Conservation (phyloP, 2,797 vertebrate species). For the Enteromius thamalakanensis region DNA sequence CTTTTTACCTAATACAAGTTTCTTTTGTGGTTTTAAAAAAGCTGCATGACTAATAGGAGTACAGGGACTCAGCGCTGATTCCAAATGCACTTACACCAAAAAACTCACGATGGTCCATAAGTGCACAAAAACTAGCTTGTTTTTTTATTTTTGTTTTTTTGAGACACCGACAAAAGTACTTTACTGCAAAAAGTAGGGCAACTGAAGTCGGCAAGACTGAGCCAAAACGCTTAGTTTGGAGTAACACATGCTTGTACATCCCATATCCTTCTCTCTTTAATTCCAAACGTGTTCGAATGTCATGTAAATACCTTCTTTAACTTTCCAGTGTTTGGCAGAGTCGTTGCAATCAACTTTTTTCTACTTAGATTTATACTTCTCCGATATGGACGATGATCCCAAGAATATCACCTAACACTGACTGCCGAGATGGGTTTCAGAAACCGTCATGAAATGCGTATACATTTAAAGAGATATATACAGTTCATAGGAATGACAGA, state of each 20-base stretch:
- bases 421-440: constrained; percentile 54
- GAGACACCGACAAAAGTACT: constrained; percentile 91
- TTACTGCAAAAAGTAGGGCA: constrained; percentile 93
- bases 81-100: constrained; percentile 94
- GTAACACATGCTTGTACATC: constrained; percentile 34
- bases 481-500: constrained; percentile 70
- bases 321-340: constrained; percentile 35
- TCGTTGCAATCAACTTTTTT: constrained; percentile 1
- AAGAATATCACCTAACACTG: constrained; percentile 59
- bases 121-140: constrained; percentile 87
- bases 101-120: constrained; percentile 91
- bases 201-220: constrained; percentile 83
- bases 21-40: constrained; percentile 74
- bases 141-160: constrained; percentile 74
- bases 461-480: constrained; percentile 64
- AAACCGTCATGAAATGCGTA: constrained; percentile 74
- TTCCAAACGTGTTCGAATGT: constrained; percentile 42
- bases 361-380: constrained; percentile 21
- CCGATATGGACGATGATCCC: constrained; percentile 53
- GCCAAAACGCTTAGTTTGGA: constrained; percentile 79
- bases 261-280: constrained; percentile 39
- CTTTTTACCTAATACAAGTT: constrained; percentile 85
- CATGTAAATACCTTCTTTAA: constrained; percentile 4
- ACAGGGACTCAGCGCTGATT: constrained; percentile 85
- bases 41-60: constrained; percentile 87